Evolutionary conservation across 1,140 invertebrate species (phyloP), one percentile per base, ranked within the genome.

Genomic region (Linepithema humile): DNA sequence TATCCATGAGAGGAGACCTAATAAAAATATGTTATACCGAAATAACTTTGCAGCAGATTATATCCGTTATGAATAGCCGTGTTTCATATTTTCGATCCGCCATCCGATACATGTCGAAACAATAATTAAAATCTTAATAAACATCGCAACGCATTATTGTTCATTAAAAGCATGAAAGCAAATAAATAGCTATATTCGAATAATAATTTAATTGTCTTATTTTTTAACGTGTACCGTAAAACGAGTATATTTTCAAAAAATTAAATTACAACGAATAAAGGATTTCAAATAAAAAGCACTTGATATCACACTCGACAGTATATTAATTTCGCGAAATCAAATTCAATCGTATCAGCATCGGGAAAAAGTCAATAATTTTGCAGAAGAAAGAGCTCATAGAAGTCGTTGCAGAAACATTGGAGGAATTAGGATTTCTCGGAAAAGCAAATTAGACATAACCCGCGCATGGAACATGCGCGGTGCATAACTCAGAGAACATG

Each of bases 361-460:
- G 0, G 2, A 12, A 23, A 35, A 35, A 45, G 17, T 35, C 57
- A 0, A 10, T 38, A 15, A 32, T 10, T 32, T 80, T 70, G 43
- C 15, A 15, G 70, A 80, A 69, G 26, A 67, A 38, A 26, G 10
- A 29, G n/a, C 29, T 20, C 32, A 70, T 53, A 35, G n/a, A 26
- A 43, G 12, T 17, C 40, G 38, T 35, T 32, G 53, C 17, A 6
- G 29, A 59, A 32, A 17, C 40, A 53, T 80, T 43, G 65, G n/a
- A 50, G 88, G 80, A 88, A 85, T 88, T 83, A 50, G 88, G 80
- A 88, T 83, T 88, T 83, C 40, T 10, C n/a, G 60, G 62, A 45
- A 69, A 85, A 43, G 53, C 78, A 83, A 87, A 89, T 89, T 89
- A 87, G 70, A 89, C 69, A 75, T 73, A 84, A 86, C 70, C 62